These are phyloP conservation scores for Palythoa caribaeorum DNA, from an alignment of 92 coral and sea anemone genomes.

Conservation along the genomic window DNA sequence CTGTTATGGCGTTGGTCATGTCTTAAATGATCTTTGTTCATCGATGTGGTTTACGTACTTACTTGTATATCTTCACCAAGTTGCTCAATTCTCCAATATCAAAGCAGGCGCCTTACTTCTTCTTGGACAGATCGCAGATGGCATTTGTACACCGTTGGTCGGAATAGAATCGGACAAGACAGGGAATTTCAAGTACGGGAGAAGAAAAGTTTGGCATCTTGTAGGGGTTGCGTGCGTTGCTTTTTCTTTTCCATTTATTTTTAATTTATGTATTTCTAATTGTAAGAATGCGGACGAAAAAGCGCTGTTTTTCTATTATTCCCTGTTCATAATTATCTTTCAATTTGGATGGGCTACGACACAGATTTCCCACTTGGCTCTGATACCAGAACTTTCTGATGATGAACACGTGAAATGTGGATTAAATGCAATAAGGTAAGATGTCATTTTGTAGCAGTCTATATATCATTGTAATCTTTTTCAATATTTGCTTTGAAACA, in stretches of 20 bases:
- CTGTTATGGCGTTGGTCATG: conserved; percentile 95
- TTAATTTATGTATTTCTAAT: conserved; percentile 76
- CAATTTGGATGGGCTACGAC: conserved; percentile 99
- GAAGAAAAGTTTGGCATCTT: conserved; percentile 95
- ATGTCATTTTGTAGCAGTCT: background rate
- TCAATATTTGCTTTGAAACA: conserved; percentile 16
- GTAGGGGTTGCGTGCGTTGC: conserved; percentile 90
- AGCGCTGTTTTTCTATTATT: conserved; percentile 81
- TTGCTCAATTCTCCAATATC: conserved; percentile 80
- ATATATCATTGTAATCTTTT: background rate
- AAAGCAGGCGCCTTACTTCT: conserved; percentile 86
- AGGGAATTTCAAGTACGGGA: conserved; percentile 79
- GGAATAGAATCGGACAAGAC: conserved; percentile 97
- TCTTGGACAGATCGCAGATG: conserved; percentile 94
- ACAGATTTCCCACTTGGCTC: conserved; percentile 95
- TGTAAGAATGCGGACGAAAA: conserved; percentile 69
- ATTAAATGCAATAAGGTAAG: conserved; percentile 91
- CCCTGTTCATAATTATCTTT: conserved; percentile 88
- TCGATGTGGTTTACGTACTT: conserved; percentile 98
- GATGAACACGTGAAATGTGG: conserved; percentile 80
- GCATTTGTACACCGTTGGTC: conserved; percentile 93
- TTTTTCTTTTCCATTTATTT: conserved; percentile 90
- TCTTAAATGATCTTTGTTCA: conserved; percentile 93
- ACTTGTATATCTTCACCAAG: conserved; percentile 85
- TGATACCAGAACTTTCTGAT: conserved; percentile 91